Percentiles rank a stretch among this genome's conserved stretches.
Evolutionary conservation across 2,797 vertebrate species (phyloP).

Genomic region (Sebastes itinus): DNA sequence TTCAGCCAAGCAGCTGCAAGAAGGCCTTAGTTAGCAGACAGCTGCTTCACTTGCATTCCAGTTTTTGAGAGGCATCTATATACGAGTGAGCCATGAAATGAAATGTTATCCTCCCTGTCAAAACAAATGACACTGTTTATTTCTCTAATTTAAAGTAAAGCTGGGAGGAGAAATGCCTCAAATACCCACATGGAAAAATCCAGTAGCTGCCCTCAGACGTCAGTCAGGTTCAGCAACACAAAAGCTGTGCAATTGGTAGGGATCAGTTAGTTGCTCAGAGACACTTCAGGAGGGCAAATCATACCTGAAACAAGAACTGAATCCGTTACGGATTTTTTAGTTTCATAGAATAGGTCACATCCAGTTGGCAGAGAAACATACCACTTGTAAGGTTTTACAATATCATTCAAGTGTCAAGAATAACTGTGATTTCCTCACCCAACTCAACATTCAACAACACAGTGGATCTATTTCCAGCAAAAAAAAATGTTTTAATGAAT

Average conservation of each 20-base stretch:
- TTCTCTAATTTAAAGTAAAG: background rate
- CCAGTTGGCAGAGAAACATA: background rate
- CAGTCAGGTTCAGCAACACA: background rate
- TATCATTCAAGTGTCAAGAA: background rate
- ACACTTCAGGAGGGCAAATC: background rate
- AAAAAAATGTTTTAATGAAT: constrained; percentile 8
- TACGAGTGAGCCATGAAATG: constrained; percentile 2
- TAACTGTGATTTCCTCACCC: background rate
- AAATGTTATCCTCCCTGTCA: background rate
- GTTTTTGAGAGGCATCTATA: constrained; percentile 3
- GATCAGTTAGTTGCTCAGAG: background rate
- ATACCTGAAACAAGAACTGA: background rate
- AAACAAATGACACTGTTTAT: background rate
- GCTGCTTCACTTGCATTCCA: constrained; percentile 52
- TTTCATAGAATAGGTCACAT: background rate
- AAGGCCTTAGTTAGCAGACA: constrained; percentile 45
- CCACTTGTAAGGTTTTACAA: background rate
- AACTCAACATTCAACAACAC: background rate
- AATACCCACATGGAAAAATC: background rate
- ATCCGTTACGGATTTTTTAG: background rate
- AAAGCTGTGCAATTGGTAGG: background rate
- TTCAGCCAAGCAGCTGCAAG: constrained; percentile 60
- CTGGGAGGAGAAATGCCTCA: background rate
- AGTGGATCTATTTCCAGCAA: background rate
- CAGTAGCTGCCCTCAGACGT: background rate